These are phyloP conservation scores for Drosophila rellima DNA, from an alignment of 2,888 invertebrate species.

Conservation along the genomic window DNA sequence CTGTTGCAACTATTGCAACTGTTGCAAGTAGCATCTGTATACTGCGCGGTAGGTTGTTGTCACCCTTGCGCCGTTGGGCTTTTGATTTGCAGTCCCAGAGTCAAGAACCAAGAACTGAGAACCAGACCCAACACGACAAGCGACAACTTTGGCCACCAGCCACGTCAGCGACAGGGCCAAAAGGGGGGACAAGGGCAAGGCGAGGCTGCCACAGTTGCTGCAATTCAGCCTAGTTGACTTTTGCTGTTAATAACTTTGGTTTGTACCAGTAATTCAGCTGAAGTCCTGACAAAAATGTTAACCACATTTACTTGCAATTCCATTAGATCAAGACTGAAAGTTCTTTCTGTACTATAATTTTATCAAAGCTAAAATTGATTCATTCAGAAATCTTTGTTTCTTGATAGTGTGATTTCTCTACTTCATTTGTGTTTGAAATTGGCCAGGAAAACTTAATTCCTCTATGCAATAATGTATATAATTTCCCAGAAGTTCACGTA, in stretches of 20 bases:
- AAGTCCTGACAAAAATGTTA: background rate
- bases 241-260: conserved; percentile 8
- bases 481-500: too few species aligned
- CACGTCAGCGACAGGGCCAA: conserved; percentile 3
- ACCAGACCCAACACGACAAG: conserved; percentile 59
- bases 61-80: conserved; percentile 53
- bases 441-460: too few species aligned
- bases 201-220: background rate
- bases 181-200: background rate
- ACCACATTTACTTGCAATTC: background rate
- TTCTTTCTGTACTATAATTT: background rate
- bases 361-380: background rate
- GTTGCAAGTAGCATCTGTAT: conserved; percentile 31
- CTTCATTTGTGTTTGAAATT: too few species aligned
- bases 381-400: background rate
- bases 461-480: too few species aligned
- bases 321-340: background rate
- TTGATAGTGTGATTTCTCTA: too few species aligned
- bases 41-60: conserved; percentile 73
- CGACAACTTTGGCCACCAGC: conserved; percentile 74
- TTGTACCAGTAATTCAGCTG: background rate
- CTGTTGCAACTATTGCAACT: conserved; percentile 28
- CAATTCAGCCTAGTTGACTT: background rate
- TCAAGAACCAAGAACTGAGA: conserved; percentile 6
- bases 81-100: conserved; percentile 60